Evolutionary conservation across 2,888 invertebrate genomes (phyloP), one percentile per base, ranked within the genome.

Genomic region (Automeris io): DNA sequence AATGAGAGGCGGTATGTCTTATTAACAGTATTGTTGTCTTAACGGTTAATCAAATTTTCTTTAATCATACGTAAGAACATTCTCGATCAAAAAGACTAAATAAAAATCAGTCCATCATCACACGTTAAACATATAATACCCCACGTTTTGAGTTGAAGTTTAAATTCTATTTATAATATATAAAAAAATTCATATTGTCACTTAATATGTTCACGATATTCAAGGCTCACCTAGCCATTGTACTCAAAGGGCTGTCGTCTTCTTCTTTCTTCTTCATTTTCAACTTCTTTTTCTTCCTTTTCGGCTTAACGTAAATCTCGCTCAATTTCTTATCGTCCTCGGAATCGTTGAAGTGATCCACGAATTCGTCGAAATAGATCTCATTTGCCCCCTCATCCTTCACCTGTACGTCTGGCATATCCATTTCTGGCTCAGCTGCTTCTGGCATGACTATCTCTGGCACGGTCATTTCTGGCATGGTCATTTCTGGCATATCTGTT

Each of bases 321-420:
- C 77, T 78, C 0, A 78, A 34, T 0, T 60, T 65, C 23, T 57
- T 61, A 33, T 77, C 58, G 19, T 72, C 74, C 1, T 76, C 78
- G 0, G 71, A 69, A 1, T 72, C 71, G 8, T 68, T 66, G 16
- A 70, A 73, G 13, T 60, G 41, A 13, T 67, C 65, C 2, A 54
- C 46, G 23, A 53, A 74, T 9, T 76, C 79, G 4, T 77, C 64
- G 2, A 71, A 67, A 25, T 56, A 81, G 38, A 78, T 69, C 6
- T 74, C 73, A 29, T 71, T 71, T 0, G 21, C 35, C 1, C 44
- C 49, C n/a, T 75, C 76, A 8, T 63, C 57, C 37, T 77, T 76
- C 0, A 75, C 49, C 21, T 69, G 61, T 0, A 69, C 46, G 18
- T 68, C 57, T 1, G 57, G 54, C 0, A 23, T 21, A 6, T 33